Conservation (phyloP, 2,113 vertebrate genomes). For the cattle (Bos taurus) region ARS-UCD2.0 NC_037357.1:122290001-122290500, state of each 20-base stretch:
- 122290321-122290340: constrained; percentile 49
- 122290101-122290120: background rate
- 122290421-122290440: constrained; percentile 4
- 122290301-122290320: background rate
- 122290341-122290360: constrained; percentile 14
- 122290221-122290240: constrained; percentile 37
- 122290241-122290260: constrained; percentile 25
- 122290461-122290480: constrained; percentile 22
- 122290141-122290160: background rate
- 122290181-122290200: background rate
- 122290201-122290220: constrained; percentile 30
- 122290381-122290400: constrained; percentile 40
- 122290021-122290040: background rate
- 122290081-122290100: background rate
- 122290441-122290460: constrained; percentile 46
- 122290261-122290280: background rate
- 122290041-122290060: background rate
- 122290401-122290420: constrained; percentile 32
- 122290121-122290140: background rate
- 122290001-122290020: background rate
- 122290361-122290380: constrained; percentile 20
- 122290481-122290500: background rate
- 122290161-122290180: background rate
- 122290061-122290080: background rate
- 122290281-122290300: constrained; percentile 27